Conservation (phyloP, 2,113 vertebrate genomes). For the crab-eating macaque (Macaca fascicularis) region DNA sequence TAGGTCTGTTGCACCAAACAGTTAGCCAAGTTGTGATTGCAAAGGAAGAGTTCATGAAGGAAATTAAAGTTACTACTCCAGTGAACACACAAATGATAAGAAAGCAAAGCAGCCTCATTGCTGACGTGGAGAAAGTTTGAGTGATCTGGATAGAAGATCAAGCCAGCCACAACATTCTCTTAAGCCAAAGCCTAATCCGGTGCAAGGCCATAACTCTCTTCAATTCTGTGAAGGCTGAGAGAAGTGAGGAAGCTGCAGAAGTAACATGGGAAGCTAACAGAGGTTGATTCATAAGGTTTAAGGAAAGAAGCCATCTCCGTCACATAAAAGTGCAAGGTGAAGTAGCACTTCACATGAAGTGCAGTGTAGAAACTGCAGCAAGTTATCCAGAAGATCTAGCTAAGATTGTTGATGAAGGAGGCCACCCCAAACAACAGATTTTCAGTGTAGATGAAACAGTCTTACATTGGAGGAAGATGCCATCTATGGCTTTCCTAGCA, state of each 20-base stretch:
- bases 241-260: neutral
- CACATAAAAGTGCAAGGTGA: neutral
- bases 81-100: neutral
- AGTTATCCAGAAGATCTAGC: neutral
- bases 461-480: neutral
- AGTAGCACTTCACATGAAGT: neutral
- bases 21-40: neutral
- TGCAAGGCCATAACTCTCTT: neutral
- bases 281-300: neutral
- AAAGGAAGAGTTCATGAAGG: neutral
- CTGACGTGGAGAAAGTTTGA: neutral
- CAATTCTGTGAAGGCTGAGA: neutral
- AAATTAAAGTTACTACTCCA: neutral
- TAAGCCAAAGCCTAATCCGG: neutral
- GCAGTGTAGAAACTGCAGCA: neutral
- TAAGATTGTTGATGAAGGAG: neutral
- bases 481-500: neutral
- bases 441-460: neutral
- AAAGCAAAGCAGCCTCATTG: neutral
- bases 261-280: neutral
- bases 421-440: neutral
- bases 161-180: neutral
- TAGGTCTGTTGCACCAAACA: neutral
- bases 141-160: neutral
- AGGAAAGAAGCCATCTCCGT: neutral